Base-by-base conservation (phyloP, 2,888 invertebrate genomes). In the Scaptodrosophila latifasciaeformis region DNA sequence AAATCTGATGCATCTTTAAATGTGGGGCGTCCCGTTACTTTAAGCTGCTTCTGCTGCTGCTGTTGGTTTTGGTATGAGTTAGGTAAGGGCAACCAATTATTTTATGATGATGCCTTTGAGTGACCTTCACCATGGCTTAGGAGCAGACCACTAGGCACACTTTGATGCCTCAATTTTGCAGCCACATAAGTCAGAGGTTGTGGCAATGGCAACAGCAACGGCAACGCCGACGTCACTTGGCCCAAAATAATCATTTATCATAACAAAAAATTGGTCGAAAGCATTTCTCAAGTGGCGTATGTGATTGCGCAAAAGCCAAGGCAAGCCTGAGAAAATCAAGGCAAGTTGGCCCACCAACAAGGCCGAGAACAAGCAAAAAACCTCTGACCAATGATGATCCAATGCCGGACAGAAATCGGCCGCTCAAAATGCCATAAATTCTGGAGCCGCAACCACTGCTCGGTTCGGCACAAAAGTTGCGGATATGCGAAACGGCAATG, bases 221-320 rank as follows among this genome's bases (percentile, higher is more conserved):
- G 35, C 24, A 3, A 19, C 27, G 37, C 37, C 34, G 35, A 17
- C 43, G 5, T 13, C 53, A 50, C 46, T 55, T 58, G 42, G 43
- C 59, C 61, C 59, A 61, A 76, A 72, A 67, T 75, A 67, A 75
- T 78, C 75, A 77, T 75, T 75, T 78, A 75, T 75, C 75, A 75
- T 75, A 75, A 65, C 58, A 68, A 72, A 76, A 70, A 75, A 75
- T 46, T 29, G 54, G 48, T 48, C 42, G 55, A 46, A 42, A 50
- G 39, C 70, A 67, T 65, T 70, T 67, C 72, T 70, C 72, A 63
- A 76, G 76, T 62, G 77, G 70, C 76, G 62, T 62, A 70, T 76
- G 67, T 76, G 72, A 76, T 76, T 76, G 65, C 59, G 75, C 62
- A 65, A 61, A 47, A 47, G 42, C 30, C 34, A 17, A 30, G 34